phyloP scores from a whole-genome alignment of 2,888 invertebrate genomes.

The Camptogramma bilineatum region DNA sequence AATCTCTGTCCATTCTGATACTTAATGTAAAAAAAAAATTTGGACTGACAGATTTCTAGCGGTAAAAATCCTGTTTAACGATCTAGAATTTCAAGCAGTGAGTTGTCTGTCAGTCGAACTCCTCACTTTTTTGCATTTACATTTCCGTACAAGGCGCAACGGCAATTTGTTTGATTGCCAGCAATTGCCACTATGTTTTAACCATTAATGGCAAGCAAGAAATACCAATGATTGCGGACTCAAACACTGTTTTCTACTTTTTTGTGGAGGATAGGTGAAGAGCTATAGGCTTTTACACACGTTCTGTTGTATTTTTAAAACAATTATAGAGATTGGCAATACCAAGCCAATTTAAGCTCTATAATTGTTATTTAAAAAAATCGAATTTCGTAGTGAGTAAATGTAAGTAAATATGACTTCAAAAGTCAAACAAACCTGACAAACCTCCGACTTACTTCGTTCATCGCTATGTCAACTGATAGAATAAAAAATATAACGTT shows the following conservation, averaged over 20 bases:
- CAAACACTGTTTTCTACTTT: conserved; percentile 37
- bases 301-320: neutral
- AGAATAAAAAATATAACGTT: no score
- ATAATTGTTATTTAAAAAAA: no score
- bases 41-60: no score
- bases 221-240: conserved; percentile 69
- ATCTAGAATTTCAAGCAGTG: neutral
- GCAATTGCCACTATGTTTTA: conserved; percentile 77
- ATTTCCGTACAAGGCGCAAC: conserved; percentile 76
- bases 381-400: no score
- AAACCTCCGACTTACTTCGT: no score
- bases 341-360: no score
- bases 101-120: conserved; percentile 4
- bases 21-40: no score
- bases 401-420: no score
- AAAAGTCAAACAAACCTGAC: no score
- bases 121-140: conserved; percentile 51
- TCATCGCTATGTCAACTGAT: no score
- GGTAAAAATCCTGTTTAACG: neutral
- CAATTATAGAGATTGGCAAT: neutral
- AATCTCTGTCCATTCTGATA: no score
- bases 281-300: conserved; percentile 19
- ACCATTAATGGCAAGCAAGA: conserved; percentile 75
- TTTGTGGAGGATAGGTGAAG: conserved; percentile 52
- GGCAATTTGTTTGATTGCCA: conserved; percentile 79